These are phyloP conservation scores for Lindbergichthys nudifrons DNA, from an alignment of 2,797 vertebrate species.

Conservation along the genomic window DNA sequence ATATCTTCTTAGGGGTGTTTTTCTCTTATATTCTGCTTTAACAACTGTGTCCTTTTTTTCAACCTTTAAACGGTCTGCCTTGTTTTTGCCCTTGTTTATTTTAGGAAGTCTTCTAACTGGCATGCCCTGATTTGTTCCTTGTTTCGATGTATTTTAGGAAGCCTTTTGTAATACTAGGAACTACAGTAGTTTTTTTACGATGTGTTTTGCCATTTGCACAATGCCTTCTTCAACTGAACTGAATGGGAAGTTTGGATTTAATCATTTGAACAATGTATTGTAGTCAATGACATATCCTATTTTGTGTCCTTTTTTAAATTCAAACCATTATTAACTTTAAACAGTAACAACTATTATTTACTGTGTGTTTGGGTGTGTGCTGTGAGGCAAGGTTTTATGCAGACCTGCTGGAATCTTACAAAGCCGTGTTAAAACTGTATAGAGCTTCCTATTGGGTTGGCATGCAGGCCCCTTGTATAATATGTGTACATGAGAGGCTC, in stretches of 20 bases:
- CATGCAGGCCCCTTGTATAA: slow-evolving; percentile 1
- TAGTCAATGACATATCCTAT: neutral
- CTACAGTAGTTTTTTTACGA: too few species aligned
- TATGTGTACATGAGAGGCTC: slow-evolving; percentile 16
- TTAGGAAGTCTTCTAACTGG: too few species aligned
- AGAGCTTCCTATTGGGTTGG: slow-evolving; percentile 28
- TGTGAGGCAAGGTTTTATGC: slow-evolving; percentile 17
- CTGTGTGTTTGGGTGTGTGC: neutral
- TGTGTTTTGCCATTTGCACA: too few species aligned
- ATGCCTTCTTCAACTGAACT: too few species aligned
- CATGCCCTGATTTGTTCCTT: too few species aligned
- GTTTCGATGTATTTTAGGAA: too few species aligned
- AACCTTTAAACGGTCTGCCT: too few species aligned
- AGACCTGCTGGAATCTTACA: slow-evolving; percentile 60
- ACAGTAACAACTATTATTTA: neutral
- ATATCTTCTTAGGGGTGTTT: neutral
- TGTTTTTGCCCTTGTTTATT: too few species aligned
- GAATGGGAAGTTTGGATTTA: neutral
- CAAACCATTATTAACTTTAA: neutral
- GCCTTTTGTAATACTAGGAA: too few species aligned
- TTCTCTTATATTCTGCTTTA: too few species aligned
- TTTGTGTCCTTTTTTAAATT: neutral
- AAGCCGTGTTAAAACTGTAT: slow-evolving; percentile 41
- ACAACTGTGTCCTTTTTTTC: too few species aligned
- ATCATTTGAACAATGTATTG: neutral